Evolutionary conservation across 1,140 invertebrate genomes (phyloP).

Genomic region (Rhyzopertha dominica): DNA sequence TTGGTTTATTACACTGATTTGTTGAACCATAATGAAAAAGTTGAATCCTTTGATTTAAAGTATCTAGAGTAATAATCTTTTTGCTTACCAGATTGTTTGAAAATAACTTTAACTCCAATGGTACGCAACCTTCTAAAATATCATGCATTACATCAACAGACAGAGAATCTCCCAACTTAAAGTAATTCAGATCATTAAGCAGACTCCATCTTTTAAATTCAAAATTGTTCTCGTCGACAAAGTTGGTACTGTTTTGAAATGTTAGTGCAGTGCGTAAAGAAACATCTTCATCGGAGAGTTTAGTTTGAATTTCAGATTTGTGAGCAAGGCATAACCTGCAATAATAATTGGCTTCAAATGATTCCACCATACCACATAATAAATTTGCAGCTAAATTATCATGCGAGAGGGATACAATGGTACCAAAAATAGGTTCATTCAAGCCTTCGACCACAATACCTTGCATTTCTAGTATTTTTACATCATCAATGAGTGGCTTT

Average conservation of each 20-base stretch:
- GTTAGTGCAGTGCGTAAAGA: neutral
- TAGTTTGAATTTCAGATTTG: constrained; percentile 11
- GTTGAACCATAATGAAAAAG: neutral
- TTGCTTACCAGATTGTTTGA: neutral
- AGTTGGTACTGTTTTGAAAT: neutral
- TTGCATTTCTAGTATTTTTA: constrained; percentile 14
- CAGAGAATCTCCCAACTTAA: constrained; percentile 9
- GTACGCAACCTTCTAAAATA: constrained; percentile 10
- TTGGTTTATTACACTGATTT: neutral
- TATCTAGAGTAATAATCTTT: constrained; percentile 2
- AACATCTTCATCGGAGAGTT: neutral
- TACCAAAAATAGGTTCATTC: constrained; percentile 5
- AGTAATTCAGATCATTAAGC: constrained; percentile 12
- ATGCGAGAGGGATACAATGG: constrained; percentile 5
- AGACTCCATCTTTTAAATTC: constrained; percentile 6
- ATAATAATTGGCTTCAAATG: constrained; percentile 12
- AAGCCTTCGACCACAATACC: constrained; percentile 1
- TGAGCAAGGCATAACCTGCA: constrained; percentile 13
- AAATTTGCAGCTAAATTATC: constrained; percentile 18
- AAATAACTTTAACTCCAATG: constrained; percentile 9
- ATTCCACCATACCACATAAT: constrained; percentile 15
- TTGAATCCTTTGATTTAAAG: neutral
- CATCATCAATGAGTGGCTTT: constrained; percentile 9
- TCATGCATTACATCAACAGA: constrained; percentile 18
- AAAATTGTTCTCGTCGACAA: neutral